Evolutionary conservation across 2,113 vertebrate genomes (phyloP).

Genomic region (Nestor notabilis): DNA sequence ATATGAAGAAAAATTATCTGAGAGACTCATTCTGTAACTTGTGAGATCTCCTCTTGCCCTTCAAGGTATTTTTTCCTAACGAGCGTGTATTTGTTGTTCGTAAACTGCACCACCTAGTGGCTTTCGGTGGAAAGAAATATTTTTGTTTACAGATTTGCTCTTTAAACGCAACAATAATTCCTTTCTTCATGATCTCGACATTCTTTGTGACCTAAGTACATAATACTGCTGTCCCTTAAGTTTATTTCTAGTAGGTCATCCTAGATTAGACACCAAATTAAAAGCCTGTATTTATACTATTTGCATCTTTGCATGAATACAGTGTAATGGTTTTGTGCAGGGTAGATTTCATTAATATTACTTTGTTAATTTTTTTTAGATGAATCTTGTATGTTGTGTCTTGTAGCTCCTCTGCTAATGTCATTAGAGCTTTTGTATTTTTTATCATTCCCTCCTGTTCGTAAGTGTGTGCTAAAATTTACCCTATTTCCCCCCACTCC

Average conservation of each 20-base stretch:
- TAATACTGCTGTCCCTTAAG: background rate
- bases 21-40: background rate
- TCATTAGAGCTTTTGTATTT: background rate
- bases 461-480: background rate
- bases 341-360: background rate
- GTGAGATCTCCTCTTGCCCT: background rate
- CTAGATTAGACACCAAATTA: background rate
- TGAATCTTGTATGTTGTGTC: background rate
- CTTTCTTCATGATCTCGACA: background rate
- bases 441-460: background rate
- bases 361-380: background rate
- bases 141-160: background rate
- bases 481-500: background rate
- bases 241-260: background rate
- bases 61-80: background rate
- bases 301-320: background rate
- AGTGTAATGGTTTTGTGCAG: background rate
- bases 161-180: background rate
- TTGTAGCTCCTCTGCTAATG: background rate
- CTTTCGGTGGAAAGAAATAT: accelerated
- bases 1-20: background rate
- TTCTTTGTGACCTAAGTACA: background rate
- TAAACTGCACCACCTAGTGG: slow-evolving; percentile 38
- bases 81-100: background rate
- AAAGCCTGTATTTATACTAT: background rate